Evolutionary conservation across 2,888 invertebrate genomes (phyloP).

Genomic region (Eupsilia transversa): DNA sequence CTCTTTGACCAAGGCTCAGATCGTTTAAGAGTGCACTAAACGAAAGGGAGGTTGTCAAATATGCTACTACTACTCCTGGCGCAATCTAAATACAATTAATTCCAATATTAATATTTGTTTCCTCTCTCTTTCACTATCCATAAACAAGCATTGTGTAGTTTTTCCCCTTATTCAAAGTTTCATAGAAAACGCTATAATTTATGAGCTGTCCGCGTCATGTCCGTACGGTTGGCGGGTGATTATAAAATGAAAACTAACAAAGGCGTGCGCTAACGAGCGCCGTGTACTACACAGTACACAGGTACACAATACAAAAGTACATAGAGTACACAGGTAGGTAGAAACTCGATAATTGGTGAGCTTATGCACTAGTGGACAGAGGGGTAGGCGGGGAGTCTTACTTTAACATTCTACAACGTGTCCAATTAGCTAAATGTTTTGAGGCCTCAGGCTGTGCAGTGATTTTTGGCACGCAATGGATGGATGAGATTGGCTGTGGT

Average conservation of each 20-base stretch:
- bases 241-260: slow-evolving; percentile 56
- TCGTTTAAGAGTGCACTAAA: no score
- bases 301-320: slow-evolving; percentile 4
- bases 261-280: slow-evolving; percentile 55
- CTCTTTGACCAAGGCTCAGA: no score
- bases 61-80: background rate
- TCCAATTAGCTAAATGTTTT: background rate
- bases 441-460: background rate
- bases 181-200: slow-evolving; percentile 21
- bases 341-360: slow-evolving; percentile 38
- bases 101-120: background rate
- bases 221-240: slow-evolving; percentile 38
- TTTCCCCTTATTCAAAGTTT: slow-evolving; percentile 16
- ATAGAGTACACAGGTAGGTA: background rate
- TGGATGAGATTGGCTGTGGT: background rate
- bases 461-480: background rate
- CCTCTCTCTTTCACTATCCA: background rate
- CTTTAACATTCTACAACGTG: background rate
- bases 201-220: slow-evolving; percentile 28
- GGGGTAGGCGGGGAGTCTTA: background rate
- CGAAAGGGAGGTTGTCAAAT: no score
- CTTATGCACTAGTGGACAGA: slow-evolving; percentile 25
- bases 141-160: background rate
- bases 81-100: background rate
- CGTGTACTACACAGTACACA: slow-evolving; percentile 6